Percentiles rank a stretch among this genome's conserved stretches.
Conservation (phyloP, 1,140 invertebrate species). For the Scaptomyza hsui region DNA sequence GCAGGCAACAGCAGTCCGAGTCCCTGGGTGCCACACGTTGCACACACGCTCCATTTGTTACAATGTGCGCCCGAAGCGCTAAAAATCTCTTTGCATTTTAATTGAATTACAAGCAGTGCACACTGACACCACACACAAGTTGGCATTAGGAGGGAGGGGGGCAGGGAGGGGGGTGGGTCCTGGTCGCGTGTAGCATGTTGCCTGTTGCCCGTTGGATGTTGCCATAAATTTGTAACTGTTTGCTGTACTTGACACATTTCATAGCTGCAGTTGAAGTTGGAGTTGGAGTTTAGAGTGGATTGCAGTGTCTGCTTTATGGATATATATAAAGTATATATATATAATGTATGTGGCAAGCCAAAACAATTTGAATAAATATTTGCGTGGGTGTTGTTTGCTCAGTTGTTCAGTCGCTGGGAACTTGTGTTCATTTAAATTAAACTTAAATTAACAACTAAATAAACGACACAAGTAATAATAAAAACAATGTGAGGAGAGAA, state of each 20-base stretch:
- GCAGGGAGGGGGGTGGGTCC: conserved; percentile 22
- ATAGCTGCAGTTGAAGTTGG: conserved; percentile 41
- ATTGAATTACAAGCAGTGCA: conserved; percentile 67
- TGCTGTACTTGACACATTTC: conserved; percentile 81
- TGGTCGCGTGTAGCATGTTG: conserved; percentile 61
- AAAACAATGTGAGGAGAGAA: too few species aligned
- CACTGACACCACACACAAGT: conserved; percentile 2
- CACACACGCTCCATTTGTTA: conserved; percentile 62
- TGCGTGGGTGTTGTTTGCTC: conserved; percentile 63
- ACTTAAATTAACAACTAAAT: conserved; percentile 66
- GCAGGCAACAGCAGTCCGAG: conserved; percentile 7
- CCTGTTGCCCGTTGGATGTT: conserved; percentile 12
- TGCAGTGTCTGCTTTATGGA: conserved; percentile 18
- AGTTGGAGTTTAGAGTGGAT: conserved; percentile 25
- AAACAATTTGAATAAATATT: conserved; percentile 65
- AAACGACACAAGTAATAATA: conserved; percentile 32
- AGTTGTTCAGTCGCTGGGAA: conserved; percentile 30
- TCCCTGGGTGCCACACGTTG: not conserved
- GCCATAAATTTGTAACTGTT: conserved; percentile 81
- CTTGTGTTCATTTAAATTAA: conserved; percentile 72
- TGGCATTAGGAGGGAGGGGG: not conserved
- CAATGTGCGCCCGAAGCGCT: conserved; percentile 53
- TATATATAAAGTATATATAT: not conserved
- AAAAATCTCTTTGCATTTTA: conserved; percentile 71
- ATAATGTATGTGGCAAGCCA: conserved; percentile 10